These are phyloP conservation scores for Stegodyphus mimosarum DNA, from an alignment of 1,140 invertebrate species.

Conservation along the genomic window DNA sequence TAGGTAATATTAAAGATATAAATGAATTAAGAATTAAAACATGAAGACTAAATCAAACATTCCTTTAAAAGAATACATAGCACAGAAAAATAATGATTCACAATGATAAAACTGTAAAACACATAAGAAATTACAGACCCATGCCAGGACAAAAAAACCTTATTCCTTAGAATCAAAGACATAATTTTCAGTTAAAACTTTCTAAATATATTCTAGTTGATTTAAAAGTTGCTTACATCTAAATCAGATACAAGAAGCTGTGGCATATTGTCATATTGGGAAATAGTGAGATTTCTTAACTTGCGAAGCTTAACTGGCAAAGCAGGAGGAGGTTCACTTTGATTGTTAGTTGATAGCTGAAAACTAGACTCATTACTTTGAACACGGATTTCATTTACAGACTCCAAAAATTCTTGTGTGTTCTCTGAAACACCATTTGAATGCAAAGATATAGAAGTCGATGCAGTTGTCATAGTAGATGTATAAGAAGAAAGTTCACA, in stretches of 20 bases:
- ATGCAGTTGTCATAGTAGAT: conserved; percentile 44
- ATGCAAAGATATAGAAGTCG: conserved; percentile 49
- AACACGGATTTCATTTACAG: conserved; percentile 42
- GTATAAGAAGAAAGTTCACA: conserved; percentile 44
- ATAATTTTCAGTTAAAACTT: too few relatives aligned
- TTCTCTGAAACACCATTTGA: conserved; percentile 26
- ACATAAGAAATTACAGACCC: too few relatives aligned
- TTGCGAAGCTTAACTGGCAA: conserved; percentile 75
- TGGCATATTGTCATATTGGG: conserved; percentile 79
- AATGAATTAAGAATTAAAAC: too few relatives aligned
- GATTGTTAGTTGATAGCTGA: conserved; percentile 5
- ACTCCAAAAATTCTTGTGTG: conserved; percentile 6
- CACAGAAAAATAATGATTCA: too few relatives aligned
- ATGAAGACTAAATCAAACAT: too few relatives aligned
- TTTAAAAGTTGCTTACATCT: conserved; percentile 39
- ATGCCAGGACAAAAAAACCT: too few relatives aligned
- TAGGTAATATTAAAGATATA: too few relatives aligned
- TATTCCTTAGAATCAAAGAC: too few relatives aligned
- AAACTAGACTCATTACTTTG: conserved; percentile 9
- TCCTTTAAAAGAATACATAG: too few relatives aligned
- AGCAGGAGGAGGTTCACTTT: conserved; percentile 74
- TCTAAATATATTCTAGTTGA: too few relatives aligned
- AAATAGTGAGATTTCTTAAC: conserved; percentile 74
- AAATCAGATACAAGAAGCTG: conserved; percentile 68
- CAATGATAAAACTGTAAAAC: too few relatives aligned